Evolutionary conservation across 2,113 vertebrate species (phyloP).

Genomic region (Myodes glareolus): DNA sequence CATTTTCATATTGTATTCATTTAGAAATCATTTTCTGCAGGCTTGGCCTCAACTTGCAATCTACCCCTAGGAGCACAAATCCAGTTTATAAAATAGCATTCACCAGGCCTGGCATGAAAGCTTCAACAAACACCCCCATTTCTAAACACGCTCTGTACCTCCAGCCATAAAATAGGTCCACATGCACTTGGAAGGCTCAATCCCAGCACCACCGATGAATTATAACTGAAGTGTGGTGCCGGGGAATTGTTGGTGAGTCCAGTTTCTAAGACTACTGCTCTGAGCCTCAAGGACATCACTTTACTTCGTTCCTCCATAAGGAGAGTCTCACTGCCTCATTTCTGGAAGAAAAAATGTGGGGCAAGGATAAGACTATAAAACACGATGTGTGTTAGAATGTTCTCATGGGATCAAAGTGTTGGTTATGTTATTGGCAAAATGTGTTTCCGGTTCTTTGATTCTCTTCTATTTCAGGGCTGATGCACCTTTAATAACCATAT

Average conservation of each 20-base stretch:
- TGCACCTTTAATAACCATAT: not conserved
- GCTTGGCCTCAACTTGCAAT: conserved; percentile 63
- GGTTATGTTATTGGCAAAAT: not conserved
- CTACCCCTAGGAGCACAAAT: conserved; percentile 67
- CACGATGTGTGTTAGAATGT: not conserved
- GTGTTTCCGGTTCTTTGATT: not conserved
- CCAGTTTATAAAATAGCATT: conserved; percentile 65
- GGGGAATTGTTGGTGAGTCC: not conserved
- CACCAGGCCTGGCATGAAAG: conserved; percentile 58
- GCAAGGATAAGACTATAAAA: not conserved
- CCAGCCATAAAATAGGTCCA: not conserved
- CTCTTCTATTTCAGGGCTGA: not conserved
- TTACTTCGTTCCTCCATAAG: not conserved
- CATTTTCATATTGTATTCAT: conserved; percentile 76
- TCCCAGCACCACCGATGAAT: not conserved
- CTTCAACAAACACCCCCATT: conserved; percentile 38
- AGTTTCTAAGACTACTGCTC: not conserved
- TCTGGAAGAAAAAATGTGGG: not conserved
- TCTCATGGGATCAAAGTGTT: not conserved
- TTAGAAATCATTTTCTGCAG: conserved; percentile 80
- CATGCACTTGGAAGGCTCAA: not conserved
- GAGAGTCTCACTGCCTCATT: not conserved
- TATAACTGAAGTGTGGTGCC: not conserved
- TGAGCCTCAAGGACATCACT: not conserved
- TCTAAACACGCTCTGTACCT: not conserved